These are phyloP conservation scores for Lasioglossum baleicum DNA, from an alignment of 1,140 invertebrate species.

Conservation along the genomic window DNA sequence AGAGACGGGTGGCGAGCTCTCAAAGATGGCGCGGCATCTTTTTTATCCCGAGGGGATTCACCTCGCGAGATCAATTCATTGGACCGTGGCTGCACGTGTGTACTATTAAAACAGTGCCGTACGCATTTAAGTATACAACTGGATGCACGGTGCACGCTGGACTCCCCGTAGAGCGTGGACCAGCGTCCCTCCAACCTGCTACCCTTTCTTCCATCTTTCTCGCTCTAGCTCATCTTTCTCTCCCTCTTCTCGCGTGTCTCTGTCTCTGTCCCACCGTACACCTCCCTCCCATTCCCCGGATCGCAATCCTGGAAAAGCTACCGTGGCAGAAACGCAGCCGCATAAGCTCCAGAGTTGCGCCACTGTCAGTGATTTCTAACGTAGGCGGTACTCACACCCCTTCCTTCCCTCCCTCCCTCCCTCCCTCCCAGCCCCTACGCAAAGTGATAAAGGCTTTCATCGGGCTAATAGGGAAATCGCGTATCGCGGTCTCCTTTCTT, in stretches of 20 bases:
- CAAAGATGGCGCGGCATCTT: slow-evolving; percentile 46
- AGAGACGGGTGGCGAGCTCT: slow-evolving; percentile 23
- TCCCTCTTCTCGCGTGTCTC: slow-evolving; percentile 24
- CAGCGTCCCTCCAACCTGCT: slow-evolving; percentile 59
- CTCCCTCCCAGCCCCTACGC: neutral
- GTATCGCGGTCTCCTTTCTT: neutral
- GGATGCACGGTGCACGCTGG: slow-evolving; percentile 65
- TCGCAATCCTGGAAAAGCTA: slow-evolving; percentile 30
- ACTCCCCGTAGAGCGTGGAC: slow-evolving; percentile 69
- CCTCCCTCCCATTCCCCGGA: slow-evolving; percentile 15
- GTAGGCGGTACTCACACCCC: slow-evolving; percentile 27
- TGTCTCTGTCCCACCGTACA: slow-evolving; percentile 10
- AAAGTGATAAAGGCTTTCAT: slow-evolving; percentile 18
- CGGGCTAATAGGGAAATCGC: neutral
- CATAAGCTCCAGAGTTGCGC: slow-evolving; percentile 31
- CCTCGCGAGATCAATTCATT: slow-evolving; percentile 53
- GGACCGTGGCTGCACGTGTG: slow-evolving; percentile 55
- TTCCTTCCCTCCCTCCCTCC: neutral
- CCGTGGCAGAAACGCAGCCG: slow-evolving; percentile 42
- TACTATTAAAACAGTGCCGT: slow-evolving; percentile 59
- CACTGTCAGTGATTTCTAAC: slow-evolving; percentile 41
- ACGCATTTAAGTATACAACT: slow-evolving; percentile 69
- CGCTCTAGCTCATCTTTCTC: slow-evolving; percentile 9
- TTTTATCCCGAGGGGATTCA: slow-evolving; percentile 28
- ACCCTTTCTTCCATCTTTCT: slow-evolving; percentile 46